Base-by-base conservation (phyloP, 2,113 vertebrate genomes). In the Microcebus lehilahytsara region DNA sequence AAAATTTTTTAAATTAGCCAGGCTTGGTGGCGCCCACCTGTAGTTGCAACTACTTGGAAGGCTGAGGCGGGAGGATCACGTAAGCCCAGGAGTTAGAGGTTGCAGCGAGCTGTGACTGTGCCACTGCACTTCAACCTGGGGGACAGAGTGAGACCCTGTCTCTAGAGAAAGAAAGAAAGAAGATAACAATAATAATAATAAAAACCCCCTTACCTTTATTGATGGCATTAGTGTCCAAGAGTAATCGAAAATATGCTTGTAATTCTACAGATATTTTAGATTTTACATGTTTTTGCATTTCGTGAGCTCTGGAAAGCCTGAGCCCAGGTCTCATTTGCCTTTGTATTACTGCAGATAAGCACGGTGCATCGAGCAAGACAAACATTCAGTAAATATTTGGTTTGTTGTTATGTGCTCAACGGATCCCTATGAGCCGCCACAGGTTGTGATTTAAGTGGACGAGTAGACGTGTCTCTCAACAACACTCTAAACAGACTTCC, bases 391-490 rank as follows among this genome's bases (percentile, higher is more conserved):
- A 79, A 89, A 58, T 69, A 89, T 25, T 75, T 66, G 17, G 6
- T 69, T 75, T 88, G 13, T 64, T 92, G 23, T 88, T 88, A 93
- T 95, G 46, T 42, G 67, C 72, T 78, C 95, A 46, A 81, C 23
- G 83, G 46, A 86, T n/a, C 85, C 34, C 53, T 60, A 0, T 10
- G 81, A 92, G 22, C 2, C 49, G 62, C 14, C 16, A 53, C 10
- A 53, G 6, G 22, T 37, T 92, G 51, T 92, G 3, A 23, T 37
- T 87, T 88, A 71, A 71, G 56, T 27, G 49, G 46, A 79, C 12
- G 22, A 46, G 19, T 60, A 6, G 27, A 12, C 81, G 37, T 58
- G 20, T 51, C 14, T 64, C 16, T 94, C 74, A 66, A 53, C 2
- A 89, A 32, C 5, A n/a, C 20, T 56, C 12, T 40, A 74, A 74